Conservation (phyloP, 2,888 invertebrate genomes). For the Meloe dianella region DNA sequence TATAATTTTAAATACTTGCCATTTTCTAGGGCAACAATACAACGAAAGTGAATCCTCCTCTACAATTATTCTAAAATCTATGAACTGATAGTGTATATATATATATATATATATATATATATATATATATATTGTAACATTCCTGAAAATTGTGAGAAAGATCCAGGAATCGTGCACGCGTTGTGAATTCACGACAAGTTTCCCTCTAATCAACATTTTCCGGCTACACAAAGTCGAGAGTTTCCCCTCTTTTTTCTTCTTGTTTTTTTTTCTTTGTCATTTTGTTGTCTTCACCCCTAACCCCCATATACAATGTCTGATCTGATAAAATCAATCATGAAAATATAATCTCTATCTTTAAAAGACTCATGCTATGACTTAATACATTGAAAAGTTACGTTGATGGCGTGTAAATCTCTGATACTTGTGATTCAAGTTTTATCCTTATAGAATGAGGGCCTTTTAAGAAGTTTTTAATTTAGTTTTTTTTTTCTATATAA, state of each 20-base stretch:
- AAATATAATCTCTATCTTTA: slow-evolving; percentile 37
- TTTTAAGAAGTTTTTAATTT: slow-evolving; percentile 36
- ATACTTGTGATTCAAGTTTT: slow-evolving; percentile 37
- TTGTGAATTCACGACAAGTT: slow-evolving; percentile 36
- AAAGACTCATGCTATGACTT: slow-evolving; percentile 34
- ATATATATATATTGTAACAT: slow-evolving; percentile 3
- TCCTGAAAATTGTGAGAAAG: slow-evolving; percentile 33
- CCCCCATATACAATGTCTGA: slow-evolving; percentile 35
- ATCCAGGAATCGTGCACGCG: slow-evolving; percentile 31
- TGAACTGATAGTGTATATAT: slow-evolving; percentile 26
- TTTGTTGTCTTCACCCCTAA: slow-evolving; percentile 1
- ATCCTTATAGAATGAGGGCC: slow-evolving; percentile 34
- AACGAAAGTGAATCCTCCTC: slow-evolving; percentile 13
- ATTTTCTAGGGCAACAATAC: slow-evolving; percentile 14
- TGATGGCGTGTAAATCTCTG: slow-evolving; percentile 36
- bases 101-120: neutral
- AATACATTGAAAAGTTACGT: slow-evolving; percentile 31
- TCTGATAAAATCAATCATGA: slow-evolving; percentile 38
- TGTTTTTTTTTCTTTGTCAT: slow-evolving; percentile 11
- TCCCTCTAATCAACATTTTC: slow-evolving; percentile 38
- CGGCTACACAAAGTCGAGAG: slow-evolving; percentile 34
- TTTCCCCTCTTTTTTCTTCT: slow-evolving; percentile 26
- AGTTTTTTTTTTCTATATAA: slow-evolving; percentile 27
- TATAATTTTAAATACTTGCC: slow-evolving; percentile 21
- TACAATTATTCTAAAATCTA: slow-evolving; percentile 32